These are phyloP conservation scores for Drosophila merina DNA, from an alignment of 2,888 invertebrate genomes.

Conservation along the genomic window DNA sequence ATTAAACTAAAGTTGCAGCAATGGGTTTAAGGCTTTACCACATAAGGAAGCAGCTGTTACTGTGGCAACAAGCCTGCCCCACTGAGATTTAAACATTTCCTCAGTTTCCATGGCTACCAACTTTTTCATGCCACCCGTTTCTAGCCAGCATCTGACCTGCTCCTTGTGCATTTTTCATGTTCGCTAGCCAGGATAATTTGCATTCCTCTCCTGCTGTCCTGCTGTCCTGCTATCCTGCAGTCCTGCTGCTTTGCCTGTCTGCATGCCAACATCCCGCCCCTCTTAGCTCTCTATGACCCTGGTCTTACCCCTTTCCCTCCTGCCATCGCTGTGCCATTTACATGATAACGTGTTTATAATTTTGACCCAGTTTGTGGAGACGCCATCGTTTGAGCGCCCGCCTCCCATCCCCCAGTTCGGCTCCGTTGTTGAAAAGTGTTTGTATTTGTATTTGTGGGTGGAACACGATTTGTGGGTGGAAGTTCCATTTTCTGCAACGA, in stretches of 20 bases:
- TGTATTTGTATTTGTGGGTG: conserved; percentile 20
- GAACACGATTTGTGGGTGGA: conserved; percentile 29
- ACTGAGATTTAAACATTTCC: not conserved
- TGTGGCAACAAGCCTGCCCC: not conserved
- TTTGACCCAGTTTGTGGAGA: conserved; percentile 70
- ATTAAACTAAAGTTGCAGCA: too few relatives aligned
- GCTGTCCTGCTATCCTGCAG: conserved; percentile 11
- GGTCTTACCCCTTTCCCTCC: not conserved
- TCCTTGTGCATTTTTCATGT: conserved; percentile 42
- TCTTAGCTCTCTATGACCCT: conserved; percentile 10
- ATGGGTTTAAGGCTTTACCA: too few relatives aligned
- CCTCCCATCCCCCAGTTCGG: not conserved
- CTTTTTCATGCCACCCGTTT: too few relatives aligned
- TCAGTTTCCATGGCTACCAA: conserved; percentile 7
- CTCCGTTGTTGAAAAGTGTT: conserved; percentile 31
- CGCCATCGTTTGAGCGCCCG: conserved; percentile 19
- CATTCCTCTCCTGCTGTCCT: conserved; percentile 44
- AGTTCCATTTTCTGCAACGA: conserved; percentile 14
- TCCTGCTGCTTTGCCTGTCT: not conserved
- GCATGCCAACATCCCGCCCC: conserved; percentile 3
- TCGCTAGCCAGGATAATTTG: conserved; percentile 64
- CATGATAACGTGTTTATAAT: conserved; percentile 79
- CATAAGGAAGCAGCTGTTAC: not conserved
- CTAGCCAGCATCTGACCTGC: conserved; percentile 20
- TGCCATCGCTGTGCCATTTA: conserved; percentile 70